phyloP scores from a whole-genome alignment of 1,140 invertebrate genomes.

The Agrilus planipennis region DNA sequence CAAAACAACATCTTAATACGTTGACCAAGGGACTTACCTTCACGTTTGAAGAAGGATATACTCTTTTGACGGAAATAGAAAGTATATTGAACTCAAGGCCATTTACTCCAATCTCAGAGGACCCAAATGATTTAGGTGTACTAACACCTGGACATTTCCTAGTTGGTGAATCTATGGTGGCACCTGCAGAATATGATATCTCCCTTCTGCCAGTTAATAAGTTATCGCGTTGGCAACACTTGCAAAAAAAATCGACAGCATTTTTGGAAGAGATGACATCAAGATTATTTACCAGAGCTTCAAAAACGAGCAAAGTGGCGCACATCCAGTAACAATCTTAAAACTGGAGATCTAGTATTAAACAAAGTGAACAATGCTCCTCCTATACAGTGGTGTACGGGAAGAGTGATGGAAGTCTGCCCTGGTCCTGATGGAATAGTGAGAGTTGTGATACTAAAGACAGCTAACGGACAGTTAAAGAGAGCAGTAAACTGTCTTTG shows the following conservation, averaged over 20 bases:
- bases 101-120: not conserved
- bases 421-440: slow-evolving; percentile 12
- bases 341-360: slow-evolving; percentile 21
- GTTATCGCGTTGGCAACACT: not conserved
- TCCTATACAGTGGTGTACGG: slow-evolving; percentile 25
- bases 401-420: slow-evolving; percentile 10
- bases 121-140: not conserved
- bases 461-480: no score
- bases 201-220: not conserved
- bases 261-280: slow-evolving; percentile 4
- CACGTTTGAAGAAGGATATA: slow-evolving; percentile 14
- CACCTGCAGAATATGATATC: no score
- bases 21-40: slow-evolving; percentile 11
- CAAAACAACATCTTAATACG: slow-evolving; percentile 27
- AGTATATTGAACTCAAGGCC: slow-evolving; percentile 1
- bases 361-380: slow-evolving; percentile 27
- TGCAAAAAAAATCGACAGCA: not conserved
- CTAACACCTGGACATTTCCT: no score
- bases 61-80: slow-evolving; percentile 4
- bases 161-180: no score
- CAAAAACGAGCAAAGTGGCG: slow-evolving; percentile 22
- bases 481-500: no score
- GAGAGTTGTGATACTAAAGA: no score
- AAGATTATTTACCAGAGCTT: slow-evolving; percentile 21
- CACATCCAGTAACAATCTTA: slow-evolving; percentile 8